Evolutionary conservation across 2,797 vertebrate genomes (phyloP).

Genomic region (Myotis daubentonii): DNA sequence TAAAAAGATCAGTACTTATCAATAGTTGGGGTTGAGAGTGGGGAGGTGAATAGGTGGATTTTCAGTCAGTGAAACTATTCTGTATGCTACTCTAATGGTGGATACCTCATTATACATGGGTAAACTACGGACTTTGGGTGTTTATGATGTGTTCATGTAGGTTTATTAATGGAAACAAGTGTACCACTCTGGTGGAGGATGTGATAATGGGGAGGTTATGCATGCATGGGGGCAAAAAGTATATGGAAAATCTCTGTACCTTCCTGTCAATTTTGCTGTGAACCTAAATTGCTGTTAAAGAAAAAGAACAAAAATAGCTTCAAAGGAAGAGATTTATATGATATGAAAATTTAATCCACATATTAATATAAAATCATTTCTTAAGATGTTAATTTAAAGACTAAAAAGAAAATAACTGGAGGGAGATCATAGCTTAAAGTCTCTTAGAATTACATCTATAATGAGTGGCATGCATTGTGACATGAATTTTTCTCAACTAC

Average conservation of each 20-base stretch:
- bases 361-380: neutral
- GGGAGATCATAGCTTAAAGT: neutral
- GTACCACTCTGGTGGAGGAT: neutral
- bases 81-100: neutral
- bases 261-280: neutral
- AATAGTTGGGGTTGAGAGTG: rapidly evolving
- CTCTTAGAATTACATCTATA: neutral
- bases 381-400: neutral
- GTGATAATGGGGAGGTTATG: neutral
- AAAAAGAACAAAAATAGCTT: neutral
- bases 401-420: neutral
- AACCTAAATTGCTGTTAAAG: neutral
- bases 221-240: rapidly evolving
- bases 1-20: neutral
- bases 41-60: neutral
- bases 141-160: neutral
- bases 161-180: neutral
- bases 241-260: neutral
- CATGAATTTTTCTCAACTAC: constrained; percentile 12
- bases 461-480: neutral
- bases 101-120: neutral
- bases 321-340: neutral
- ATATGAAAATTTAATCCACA: neutral
- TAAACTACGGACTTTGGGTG: neutral
- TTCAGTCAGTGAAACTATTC: neutral